A percentile compares a stretch with the other conserved stretches of the same genome.
phyloP scores from a whole-genome alignment of 2,888 invertebrate genomes.

The Cephus sareptanus region DNA sequence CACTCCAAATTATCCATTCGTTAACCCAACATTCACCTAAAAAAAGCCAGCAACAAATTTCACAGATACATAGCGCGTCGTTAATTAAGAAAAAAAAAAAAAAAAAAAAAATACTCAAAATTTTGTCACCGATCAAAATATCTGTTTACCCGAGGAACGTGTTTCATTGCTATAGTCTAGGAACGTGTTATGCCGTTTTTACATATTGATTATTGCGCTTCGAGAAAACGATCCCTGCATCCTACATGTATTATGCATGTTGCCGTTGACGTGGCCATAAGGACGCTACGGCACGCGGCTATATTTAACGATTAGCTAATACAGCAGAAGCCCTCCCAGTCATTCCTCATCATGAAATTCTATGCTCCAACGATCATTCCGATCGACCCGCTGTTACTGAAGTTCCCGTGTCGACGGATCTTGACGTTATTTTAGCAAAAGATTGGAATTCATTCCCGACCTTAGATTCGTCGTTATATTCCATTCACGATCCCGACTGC shows the following conservation, averaged over 20 bases:
- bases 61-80: not conserved
- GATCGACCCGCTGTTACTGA: not conserved
- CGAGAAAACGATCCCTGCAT: not conserved
- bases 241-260: not conserved
- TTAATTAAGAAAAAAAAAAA: not conserved
- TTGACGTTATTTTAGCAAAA: not conserved
- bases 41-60: not conserved
- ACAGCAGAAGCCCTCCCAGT: not conserved
- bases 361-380: not conserved
- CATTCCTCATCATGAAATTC: not conserved
- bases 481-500: constrained; percentile 7
- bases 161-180: not conserved
- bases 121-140: not conserved
- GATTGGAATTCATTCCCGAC: not conserved
- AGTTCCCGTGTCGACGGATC: not conserved
- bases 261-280: not conserved
- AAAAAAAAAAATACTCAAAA: not conserved
- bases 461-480: constrained; percentile 8
- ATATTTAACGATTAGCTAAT: constrained; percentile 50
- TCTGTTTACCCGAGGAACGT: not conserved
- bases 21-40: not conserved
- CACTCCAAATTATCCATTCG: not conserved
- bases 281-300: constrained; percentile 21
- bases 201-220: not conserved
- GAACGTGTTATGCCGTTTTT: not conserved